These are phyloP conservation scores for Scaeva pyrastri DNA, from an alignment of 2,888 invertebrate genomes.

Conservation along the genomic window DNA sequence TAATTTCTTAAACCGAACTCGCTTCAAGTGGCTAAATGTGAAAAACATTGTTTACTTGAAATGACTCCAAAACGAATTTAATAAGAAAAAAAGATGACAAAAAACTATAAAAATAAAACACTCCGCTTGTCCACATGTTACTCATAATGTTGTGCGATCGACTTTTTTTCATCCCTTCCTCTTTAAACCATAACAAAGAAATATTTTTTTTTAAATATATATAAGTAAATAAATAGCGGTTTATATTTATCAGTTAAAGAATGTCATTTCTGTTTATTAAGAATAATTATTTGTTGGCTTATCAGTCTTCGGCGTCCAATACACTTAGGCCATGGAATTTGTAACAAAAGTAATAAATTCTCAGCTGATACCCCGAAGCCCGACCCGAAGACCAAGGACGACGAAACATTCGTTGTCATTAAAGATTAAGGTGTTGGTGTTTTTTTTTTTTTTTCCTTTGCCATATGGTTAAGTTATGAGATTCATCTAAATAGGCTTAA, in stretches of 20 bases:
- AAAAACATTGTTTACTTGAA: constrained; percentile 12
- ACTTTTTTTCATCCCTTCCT: background rate
- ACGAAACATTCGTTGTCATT: constrained; percentile 35
- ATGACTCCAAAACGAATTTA: background rate
- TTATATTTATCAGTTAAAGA: constrained; percentile 14
- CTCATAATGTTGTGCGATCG: constrained; percentile 22
- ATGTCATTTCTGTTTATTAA: constrained; percentile 20
- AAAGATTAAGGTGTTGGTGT: constrained; percentile 29
- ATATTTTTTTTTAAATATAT: background rate
- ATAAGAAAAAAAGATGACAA: background rate
- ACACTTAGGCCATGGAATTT: constrained; percentile 11
- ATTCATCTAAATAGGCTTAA: constrained; percentile 23
- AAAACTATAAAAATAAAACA: background rate
- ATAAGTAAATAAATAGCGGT: background rate
- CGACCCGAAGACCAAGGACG: constrained; percentile 33
- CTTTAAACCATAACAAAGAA: constrained; percentile 18
- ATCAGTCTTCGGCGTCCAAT: background rate
- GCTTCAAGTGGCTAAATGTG: constrained; percentile 9
- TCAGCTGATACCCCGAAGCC: constrained; percentile 19
- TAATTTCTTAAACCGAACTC: constrained; percentile 31
- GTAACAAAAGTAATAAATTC: constrained; percentile 27
- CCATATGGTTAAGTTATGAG: background rate
- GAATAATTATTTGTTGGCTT: constrained; percentile 14
- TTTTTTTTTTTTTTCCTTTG: background rate
- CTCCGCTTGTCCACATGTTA: background rate